phyloP scores from a whole-genome alignment of 2,888 invertebrate genomes.

The Drosophila prostipennis region DNA sequence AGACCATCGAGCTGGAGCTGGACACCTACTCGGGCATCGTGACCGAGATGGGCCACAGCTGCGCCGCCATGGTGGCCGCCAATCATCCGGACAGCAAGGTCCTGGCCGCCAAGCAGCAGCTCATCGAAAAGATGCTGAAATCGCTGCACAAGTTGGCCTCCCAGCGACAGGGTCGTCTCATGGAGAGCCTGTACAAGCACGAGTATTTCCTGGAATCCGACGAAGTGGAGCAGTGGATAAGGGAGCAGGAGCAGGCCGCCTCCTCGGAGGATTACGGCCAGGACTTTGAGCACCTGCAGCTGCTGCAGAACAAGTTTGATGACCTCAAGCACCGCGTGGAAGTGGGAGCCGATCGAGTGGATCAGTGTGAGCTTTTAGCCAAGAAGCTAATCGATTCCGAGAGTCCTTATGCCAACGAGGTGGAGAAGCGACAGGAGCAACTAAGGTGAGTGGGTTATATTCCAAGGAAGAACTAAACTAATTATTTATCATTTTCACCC shows the following conservation, averaged over 20 bases:
- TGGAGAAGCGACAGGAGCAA: conserved; percentile 93
- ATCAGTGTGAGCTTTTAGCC: conserved; percentile 95
- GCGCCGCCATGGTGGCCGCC: conserved; percentile 91
- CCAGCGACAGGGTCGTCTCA: conserved; percentile 92
- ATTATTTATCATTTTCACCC: no score
- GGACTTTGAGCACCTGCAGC: conserved; percentile 95
- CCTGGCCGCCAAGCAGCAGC: conserved; percentile 90
- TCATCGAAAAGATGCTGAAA: conserved; percentile 91
- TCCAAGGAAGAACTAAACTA: not conserved
- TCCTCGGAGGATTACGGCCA: conserved; percentile 97
- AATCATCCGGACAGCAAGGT: conserved; percentile 94
- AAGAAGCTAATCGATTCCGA: conserved; percentile 94
- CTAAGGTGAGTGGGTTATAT: conserved; percentile 87
- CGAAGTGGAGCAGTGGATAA: conserved; percentile 96
- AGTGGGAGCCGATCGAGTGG: conserved; percentile 94
- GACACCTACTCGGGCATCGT: conserved; percentile 96
- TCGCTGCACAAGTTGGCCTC: conserved; percentile 92
- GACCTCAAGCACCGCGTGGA: conserved; percentile 96
- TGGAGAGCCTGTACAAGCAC: conserved; percentile 95
- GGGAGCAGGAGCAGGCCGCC: conserved; percentile 94
- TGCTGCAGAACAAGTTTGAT: conserved; percentile 95
- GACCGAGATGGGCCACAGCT: conserved; percentile 95
- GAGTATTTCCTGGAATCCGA: conserved; percentile 96
- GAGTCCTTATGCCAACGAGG: conserved; percentile 93
- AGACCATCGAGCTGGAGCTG: conserved; percentile 95